Base-by-base conservation (phyloP, 1,140 invertebrate species). In the Seison nebaliae region DNA sequence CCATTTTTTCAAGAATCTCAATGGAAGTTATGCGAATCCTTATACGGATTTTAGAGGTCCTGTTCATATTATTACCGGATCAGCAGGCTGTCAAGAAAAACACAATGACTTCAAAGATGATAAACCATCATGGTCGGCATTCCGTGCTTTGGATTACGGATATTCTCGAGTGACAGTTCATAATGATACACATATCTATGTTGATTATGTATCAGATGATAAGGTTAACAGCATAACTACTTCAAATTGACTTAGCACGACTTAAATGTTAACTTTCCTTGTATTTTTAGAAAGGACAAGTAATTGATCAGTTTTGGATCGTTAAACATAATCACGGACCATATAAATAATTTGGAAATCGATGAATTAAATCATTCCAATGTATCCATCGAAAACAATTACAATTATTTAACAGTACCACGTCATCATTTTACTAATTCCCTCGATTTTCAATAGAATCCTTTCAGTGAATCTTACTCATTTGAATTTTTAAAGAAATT, bases 11-110 rank as follows among this genome's bases (percentile, higher is more conserved):
- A 65, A 66, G 42, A 74, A 72, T 46, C 54, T 50, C 33, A 86
- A 86, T 36, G 46, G 46, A 22, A 46, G 36, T 7, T 24, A 12
- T 12, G 19, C 20, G 7, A 55, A 66, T 18, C 78, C 79, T 1
- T 86, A 86, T 50, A 64, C 53, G 9, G 78, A 88, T 60, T 71
- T 68, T 44, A 67, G 67, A 47, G 80, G 77, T 4, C 77, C 80
- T 0, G 71, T 88, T 1, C 81, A 93, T 51, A 70, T 91, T 26
- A 66, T 76, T 20, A 78, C 78, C 6, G 81, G 80, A 22, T 83
- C 79, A 1, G 81, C 80, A 1, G 79, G 38, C 11, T 40, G 68
- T 43, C 42, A 58, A 34, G 68, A 70, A 48, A 51, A 48, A 19
- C 51, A 54, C 20, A 62, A 66, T 43, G 46, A 44, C 5, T 68